These are phyloP conservation scores for Acrossocheilus wenchowensis DNA, from an alignment of 2,797 vertebrate species.

Conservation along the genomic window DNA sequence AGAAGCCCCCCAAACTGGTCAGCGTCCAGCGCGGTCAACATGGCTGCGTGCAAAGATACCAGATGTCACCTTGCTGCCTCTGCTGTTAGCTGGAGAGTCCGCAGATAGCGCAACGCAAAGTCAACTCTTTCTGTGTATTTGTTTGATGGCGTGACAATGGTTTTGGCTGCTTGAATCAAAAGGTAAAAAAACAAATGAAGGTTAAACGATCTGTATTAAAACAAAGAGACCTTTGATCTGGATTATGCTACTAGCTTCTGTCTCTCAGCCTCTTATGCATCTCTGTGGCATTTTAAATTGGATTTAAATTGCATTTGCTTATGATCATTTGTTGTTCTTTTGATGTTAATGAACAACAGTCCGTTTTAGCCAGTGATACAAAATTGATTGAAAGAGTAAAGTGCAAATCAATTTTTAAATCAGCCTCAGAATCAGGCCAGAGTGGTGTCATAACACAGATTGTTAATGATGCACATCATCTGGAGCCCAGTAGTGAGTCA, in stretches of 20 bases:
- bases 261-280: background rate
- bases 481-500: constrained; percentile 51
- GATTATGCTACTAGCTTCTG: background rate
- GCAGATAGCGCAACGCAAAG: constrained; percentile 44
- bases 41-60: constrained; percentile 54
- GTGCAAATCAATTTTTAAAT: constrained; percentile 40
- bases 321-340: background rate
- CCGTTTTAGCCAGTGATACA: background rate
- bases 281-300: constrained; percentile 8
- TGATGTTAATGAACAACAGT: constrained; percentile 17
- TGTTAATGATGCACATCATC: constrained; percentile 54
- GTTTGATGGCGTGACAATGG: constrained; percentile 26
- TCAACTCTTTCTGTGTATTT: constrained; percentile 48
- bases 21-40: constrained; percentile 56
- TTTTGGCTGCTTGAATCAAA: background rate
- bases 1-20: constrained; percentile 42
- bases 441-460: constrained; percentile 42
- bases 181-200: constrained; percentile 4
- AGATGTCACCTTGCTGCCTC: constrained; percentile 59
- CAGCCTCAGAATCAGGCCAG: constrained; percentile 22
- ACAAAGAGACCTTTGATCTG: constrained; percentile 27
- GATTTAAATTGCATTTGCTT: constrained; percentile 6
- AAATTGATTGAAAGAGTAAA: constrained; percentile 26
- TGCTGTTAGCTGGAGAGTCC: constrained; percentile 38
- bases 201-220: constrained; percentile 26